These are phyloP conservation scores for Chelonia mydas DNA, from an alignment of 2,797 vertebrate genomes.

Conservation along the genomic window DNA sequence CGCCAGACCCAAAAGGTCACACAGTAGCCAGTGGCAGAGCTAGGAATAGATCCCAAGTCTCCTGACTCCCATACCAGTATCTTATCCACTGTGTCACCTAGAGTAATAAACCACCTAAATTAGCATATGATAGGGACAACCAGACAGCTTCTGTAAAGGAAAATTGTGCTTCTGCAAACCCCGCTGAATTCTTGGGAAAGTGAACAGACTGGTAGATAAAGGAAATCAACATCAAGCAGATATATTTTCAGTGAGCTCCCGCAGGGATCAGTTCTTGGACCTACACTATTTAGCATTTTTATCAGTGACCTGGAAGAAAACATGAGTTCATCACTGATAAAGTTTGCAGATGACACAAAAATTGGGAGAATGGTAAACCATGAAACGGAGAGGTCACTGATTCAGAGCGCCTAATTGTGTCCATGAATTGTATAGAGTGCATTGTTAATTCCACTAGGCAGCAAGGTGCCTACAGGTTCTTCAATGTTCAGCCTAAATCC, in stretches of 20 bases:
- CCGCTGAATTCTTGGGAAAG: background rate
- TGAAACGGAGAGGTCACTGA: too few relatives aligned
- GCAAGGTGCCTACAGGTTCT: background rate
- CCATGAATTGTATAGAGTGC: background rate
- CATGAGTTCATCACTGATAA: background rate
- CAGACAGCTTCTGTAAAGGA: background rate
- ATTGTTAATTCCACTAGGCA: accelerated
- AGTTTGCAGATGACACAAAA: background rate
- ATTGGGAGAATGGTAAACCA: too few relatives aligned
- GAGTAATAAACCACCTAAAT: background rate
- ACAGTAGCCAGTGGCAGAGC: background rate
- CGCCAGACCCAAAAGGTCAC: background rate
- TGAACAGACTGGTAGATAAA: background rate
- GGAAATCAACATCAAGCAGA: background rate
- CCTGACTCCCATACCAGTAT: background rate
- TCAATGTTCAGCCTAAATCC: background rate
- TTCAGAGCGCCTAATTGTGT: background rate
- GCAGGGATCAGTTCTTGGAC: background rate
- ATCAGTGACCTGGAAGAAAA: background rate
- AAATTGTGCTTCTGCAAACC: background rate
- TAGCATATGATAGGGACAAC: background rate
- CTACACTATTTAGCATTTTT: background rate
- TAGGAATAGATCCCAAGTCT: background rate
- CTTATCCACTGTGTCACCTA: background rate
- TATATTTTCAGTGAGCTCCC: background rate